Percentiles rank a stretch among this genome's conserved stretches.
Evolutionary conservation across 2,888 invertebrate genomes (phyloP).

Genomic region (Serrognathus titanus): DNA sequence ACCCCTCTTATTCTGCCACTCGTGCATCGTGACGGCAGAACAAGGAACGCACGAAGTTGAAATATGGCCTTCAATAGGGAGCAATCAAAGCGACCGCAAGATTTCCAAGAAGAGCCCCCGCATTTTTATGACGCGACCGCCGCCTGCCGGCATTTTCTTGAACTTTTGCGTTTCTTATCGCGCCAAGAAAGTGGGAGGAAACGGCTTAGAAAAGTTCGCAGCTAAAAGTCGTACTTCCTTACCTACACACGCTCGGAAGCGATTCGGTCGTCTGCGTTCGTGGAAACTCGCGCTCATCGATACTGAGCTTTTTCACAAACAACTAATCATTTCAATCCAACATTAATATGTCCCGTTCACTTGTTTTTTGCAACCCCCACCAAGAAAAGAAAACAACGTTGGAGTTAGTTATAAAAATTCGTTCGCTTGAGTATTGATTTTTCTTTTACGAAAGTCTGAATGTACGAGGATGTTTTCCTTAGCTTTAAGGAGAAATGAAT

Average conservation of each 20-base stretch:
- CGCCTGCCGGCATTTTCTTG: slow-evolving; percentile 36
- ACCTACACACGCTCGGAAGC: slow-evolving; percentile 23
- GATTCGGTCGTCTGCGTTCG: slow-evolving; percentile 33
- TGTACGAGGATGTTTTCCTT: slow-evolving; percentile 17
- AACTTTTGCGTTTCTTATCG: slow-evolving; percentile 27
- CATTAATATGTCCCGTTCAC: no score
- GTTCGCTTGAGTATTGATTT: slow-evolving; percentile 7
- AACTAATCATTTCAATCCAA: no score
- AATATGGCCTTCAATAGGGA: slow-evolving; percentile 22
- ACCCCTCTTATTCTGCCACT: no score
- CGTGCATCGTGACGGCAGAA: no score
- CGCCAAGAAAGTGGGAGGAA: slow-evolving; percentile 12
- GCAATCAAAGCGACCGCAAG: slow-evolving; percentile 49
- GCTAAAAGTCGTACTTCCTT: slow-evolving; percentile 36
- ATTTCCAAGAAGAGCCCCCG: slow-evolving; percentile 29
- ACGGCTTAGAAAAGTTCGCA: slow-evolving; percentile 36
- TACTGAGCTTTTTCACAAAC: no score
- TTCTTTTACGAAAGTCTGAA: slow-evolving; percentile 7
- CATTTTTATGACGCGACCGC: slow-evolving; percentile 33
- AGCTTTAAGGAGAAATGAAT: slow-evolving; percentile 17
- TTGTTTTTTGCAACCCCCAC: no score
- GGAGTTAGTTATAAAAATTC: no score
- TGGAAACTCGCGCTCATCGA: background rate
- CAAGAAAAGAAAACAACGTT: no score
- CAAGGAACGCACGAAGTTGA: background rate